Evolutionary conservation across 2,797 vertebrate genomes (phyloP), one percentile per base, ranked within the genome.

Genomic region (Acanthornis magna): DNA sequence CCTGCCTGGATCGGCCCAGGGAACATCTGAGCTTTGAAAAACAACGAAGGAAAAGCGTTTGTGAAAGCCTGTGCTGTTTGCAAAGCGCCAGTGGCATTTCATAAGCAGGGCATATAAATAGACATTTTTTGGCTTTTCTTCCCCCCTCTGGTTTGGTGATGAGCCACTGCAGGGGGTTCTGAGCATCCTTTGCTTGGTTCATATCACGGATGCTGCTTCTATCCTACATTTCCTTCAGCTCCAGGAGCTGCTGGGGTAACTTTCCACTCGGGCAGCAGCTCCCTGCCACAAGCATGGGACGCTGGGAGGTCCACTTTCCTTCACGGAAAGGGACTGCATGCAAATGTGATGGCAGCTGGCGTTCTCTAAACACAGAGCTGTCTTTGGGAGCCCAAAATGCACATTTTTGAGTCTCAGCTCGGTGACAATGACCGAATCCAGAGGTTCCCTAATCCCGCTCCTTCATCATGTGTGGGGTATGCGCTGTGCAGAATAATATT

Each of bases 321-420:
- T 10, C 0, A 2, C 0, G 8, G 40, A 16, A 23, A 79, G 38
- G 67, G n/a, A 20, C 27, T 0, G 4, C 67, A 8, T 0, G 6
- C 27, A 30, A 63, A 13, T 0, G 0, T 1, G 38, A 3, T 1
- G 10, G 50, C 67, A 77, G 32, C 55, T 3, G 53, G 21, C 15
- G 0, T n/a, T n/a, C 61, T 66, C 38, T 22, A 17, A 77, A 48
- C 16, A 40, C 3, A 0, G 4, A 2, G 25, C 21, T 0, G 0
- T 20, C 16, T 13, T 26, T 40, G 55, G 47, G 74, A 54, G 19
- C 30, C 23, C 40, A 51, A 43, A 66, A 73, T 29, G 17, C 53
- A 6, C 55, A 6, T 58, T 54, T 54, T 5, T 15, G 60, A n/a
- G 57, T n/a, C 50, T 53, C 1, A 10, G 29, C 34, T 83, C 0